Evolutionary conservation across 1,140 invertebrate genomes (phyloP).

Genomic region (Nasonia vitripennis): DNA sequence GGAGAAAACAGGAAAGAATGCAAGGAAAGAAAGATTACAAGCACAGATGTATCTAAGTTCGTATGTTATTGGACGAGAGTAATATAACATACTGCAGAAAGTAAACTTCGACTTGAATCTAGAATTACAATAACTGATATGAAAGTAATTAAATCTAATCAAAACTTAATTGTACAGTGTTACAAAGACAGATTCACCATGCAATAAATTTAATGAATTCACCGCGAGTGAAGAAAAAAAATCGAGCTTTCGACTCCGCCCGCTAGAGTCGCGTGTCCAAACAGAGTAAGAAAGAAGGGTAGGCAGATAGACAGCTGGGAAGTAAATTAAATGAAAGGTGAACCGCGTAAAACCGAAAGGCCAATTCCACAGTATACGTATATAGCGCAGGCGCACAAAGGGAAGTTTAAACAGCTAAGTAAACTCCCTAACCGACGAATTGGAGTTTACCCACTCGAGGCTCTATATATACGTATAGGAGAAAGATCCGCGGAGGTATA

Average conservation of each 20-base stretch:
- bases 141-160: no score
- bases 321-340: slow-evolving; percentile 44
- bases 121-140: no score
- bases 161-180: no score
- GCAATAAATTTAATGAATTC: background rate
- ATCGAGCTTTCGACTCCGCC: background rate
- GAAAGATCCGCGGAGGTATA: slow-evolving; percentile 1
- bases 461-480: background rate
- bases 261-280: background rate
- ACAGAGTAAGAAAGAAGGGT: background rate
- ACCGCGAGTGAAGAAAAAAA: background rate
- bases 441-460: slow-evolving; percentile 23
- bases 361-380: background rate
- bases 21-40: no score
- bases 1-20: no score
- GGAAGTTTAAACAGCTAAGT: slow-evolving; percentile 41
- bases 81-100: no score
- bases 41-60: no score
- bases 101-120: no score
- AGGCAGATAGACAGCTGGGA: background rate
- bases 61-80: no score
- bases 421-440: slow-evolving; percentile 26
- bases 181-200: no score
- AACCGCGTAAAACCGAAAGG: slow-evolving; percentile 27
- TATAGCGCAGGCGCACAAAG: slow-evolving; percentile 6